Conservation (phyloP, 2,888 invertebrate genomes). For the Morinoia aosen region DNA sequence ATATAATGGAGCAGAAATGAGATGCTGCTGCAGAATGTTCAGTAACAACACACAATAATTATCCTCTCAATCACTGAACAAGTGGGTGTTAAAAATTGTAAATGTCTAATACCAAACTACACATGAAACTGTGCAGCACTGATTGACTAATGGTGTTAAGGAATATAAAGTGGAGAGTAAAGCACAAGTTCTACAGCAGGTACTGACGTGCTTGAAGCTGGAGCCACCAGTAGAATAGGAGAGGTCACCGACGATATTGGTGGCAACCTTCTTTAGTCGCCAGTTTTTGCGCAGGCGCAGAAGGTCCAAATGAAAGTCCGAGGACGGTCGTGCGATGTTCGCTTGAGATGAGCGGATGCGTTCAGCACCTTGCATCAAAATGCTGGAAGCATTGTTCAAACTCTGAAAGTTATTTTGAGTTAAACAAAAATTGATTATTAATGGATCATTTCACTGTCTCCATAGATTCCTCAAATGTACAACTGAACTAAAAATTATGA, state of each 20-base stretch:
- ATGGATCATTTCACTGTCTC: too few relatives aligned
- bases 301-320: slow-evolving; percentile 93
- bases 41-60: not conserved
- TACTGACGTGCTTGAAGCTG: slow-evolving; percentile 67
- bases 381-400: slow-evolving; percentile 86
- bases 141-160: not conserved
- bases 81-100: not conserved
- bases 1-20: too few relatives aligned
- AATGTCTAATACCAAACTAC: not conserved
- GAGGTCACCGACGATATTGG: slow-evolving; percentile 94
- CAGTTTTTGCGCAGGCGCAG: slow-evolving; percentile 91
- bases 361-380: slow-evolving; percentile 88
- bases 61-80: not conserved
- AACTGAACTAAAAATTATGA: not conserved
- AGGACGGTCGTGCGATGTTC: slow-evolving; percentile 77
- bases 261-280: slow-evolving; percentile 96
- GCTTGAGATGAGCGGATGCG: slow-evolving; percentile 85
- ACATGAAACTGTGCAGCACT: not conserved
- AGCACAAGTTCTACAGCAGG: not conserved
- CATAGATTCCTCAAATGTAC: not conserved
- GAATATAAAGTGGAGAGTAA: not conserved
- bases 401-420: slow-evolving; percentile 73
- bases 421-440: too few relatives aligned
- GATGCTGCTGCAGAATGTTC: too few relatives aligned
- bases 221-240: slow-evolving; percentile 83